phyloP scores from a whole-genome alignment of 2,797 vertebrate species.

The Cynopterus sphinx region DNA sequence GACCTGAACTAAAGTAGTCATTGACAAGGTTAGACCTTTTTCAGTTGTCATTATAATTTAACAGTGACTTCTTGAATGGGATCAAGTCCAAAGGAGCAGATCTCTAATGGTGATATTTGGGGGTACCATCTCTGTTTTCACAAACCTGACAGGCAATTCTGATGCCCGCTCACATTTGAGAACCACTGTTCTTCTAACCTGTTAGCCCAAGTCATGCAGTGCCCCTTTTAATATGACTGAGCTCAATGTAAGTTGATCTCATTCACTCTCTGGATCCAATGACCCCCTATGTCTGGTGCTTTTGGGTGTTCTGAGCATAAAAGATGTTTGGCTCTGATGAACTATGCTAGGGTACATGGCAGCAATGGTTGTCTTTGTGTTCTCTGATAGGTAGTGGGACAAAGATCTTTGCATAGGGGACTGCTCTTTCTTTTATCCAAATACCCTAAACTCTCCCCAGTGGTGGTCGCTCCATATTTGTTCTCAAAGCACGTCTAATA shows the following conservation, averaged over 20 bases:
- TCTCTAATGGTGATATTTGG: neutral
- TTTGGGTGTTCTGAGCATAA: neutral
- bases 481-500: neutral
- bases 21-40: neutral
- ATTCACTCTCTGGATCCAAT: neutral
- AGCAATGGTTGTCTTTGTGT: neutral
- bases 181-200: neutral
- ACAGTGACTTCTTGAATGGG: neutral
- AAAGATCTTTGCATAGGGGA: neutral
- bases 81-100: neutral
- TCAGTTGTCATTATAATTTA: neutral
- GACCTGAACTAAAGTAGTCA: neutral
- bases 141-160: neutral
- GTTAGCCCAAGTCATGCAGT: neutral
- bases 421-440: neutral
- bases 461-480: neutral
- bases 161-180: neutral
- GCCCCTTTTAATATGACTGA: neutral
- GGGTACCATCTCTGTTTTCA: neutral
- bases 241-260: neutral
- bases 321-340: neutral
- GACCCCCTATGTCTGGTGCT: neutral
- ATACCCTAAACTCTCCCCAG: neutral
- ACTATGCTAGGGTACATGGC: neutral
- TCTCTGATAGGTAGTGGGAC: neutral